Evolutionary conservation across 2,888 invertebrate species (phyloP).

Genomic region (Morpho helenor): DNA sequence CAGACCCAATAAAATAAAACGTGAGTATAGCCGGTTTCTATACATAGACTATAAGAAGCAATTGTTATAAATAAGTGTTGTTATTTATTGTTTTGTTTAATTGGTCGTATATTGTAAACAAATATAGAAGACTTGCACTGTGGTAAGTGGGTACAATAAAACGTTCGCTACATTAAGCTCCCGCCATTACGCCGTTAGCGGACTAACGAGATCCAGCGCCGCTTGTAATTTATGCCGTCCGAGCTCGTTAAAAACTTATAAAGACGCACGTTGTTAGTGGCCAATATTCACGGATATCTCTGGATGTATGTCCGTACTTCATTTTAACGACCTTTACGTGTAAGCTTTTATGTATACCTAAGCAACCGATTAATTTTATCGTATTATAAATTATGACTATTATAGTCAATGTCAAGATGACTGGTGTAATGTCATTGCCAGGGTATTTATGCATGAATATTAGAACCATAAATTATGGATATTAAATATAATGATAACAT

Average conservation of each 20-base stretch:
- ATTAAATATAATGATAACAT: no score
- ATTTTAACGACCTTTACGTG: constrained; percentile 57
- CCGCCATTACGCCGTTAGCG: constrained; percentile 15
- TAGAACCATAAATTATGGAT: no score
- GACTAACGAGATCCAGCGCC: constrained; percentile 40
- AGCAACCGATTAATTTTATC: no score
- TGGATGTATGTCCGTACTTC: constrained; percentile 56
- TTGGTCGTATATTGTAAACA: constrained; percentile 2
- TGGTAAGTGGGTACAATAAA: constrained; percentile 13
- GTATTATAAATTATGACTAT: no score
- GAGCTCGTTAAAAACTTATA: constrained; percentile 80
- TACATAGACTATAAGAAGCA: no score
- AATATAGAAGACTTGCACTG: constrained; percentile 6
- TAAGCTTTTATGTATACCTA: constrained; percentile 25
- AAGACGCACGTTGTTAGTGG: constrained; percentile 79
- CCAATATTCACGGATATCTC: constrained; percentile 73
- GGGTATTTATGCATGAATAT: no score
- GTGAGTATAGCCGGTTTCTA: no score
- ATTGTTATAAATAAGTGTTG: neutral
- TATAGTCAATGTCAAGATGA: no score
- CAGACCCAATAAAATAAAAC: no score
- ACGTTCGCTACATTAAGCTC: constrained; percentile 13
- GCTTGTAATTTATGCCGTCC: constrained; percentile 78
- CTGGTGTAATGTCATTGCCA: neutral
- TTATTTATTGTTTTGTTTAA: constrained; percentile 3